Base-by-base conservation (phyloP, 1,140 invertebrate species). In the Brachionus paranguensis region DNA sequence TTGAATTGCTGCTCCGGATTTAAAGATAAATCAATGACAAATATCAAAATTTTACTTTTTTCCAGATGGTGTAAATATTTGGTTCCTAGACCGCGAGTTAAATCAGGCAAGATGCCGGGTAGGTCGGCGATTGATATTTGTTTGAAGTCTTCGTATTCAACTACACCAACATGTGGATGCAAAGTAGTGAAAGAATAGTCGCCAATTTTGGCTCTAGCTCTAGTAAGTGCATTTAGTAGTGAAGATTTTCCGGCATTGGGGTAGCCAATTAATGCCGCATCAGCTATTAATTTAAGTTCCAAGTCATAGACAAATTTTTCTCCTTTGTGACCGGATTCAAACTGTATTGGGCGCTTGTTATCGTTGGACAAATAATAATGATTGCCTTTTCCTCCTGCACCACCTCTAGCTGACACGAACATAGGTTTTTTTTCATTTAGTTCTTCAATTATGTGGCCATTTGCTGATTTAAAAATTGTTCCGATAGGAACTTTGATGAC, bases 241-340 rank as follows among this genome's bases (percentile, higher is more conserved):
- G 96, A 96, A 86, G 95, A 97, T 90, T 99, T 99, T 1, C 97
- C 97, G 74, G 95, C 96, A 91, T 99, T 98, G 41, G 97, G 96
- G 89, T 96, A 93, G 1, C 96, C 96, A 86, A 98, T 92, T 86
- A 99, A 88, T 84, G 97, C 97, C 85, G 96, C 91, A 89, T 98
- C 93, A 3, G 97, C 97, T 92, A 99, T 97, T 47, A 93, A 94
- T 86, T 93, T 92, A 64, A 99, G 89, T 90, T 99, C 96, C 2
- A 99, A 87, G 1, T 91, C 89, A 12, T 90, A 86, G 1, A 43
- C 87, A 5, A 91, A 87, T 6, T 90, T 89, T 90, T 99, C 96
- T 3, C 97, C 97, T 10, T 86, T 45, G 0, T 93, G 97, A 1
- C 97, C 97, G 87, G 92, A 91, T 89, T 99, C 96, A 43, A 94